Conservation (phyloP, 2,797 vertebrate genomes). For the Peromyscus eremicus region DNA sequence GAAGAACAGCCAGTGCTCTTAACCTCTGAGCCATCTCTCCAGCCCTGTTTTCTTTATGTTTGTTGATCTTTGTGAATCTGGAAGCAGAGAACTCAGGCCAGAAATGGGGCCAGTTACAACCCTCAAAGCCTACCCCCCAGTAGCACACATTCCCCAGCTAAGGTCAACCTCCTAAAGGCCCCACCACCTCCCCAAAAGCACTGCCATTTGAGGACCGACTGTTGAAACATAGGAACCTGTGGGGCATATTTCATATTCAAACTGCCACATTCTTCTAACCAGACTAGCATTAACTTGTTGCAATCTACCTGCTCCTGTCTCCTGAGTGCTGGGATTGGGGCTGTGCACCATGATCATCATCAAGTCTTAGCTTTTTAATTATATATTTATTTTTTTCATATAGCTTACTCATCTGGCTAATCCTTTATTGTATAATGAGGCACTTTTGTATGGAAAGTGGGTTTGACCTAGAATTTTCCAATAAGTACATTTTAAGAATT, state of each 20-base stretch:
- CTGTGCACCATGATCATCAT: neutral
- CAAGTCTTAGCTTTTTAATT: conserved; percentile 9
- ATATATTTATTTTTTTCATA: conserved; percentile 49
- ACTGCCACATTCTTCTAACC: neutral
- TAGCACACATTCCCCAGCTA: neutral
- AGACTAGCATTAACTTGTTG: neutral
- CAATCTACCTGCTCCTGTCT: neutral
- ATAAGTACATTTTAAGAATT: conserved; percentile 58
- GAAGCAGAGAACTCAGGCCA: neutral
- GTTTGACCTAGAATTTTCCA: conserved; percentile 45
- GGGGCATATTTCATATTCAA: neutral
- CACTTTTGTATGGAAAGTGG: conserved; percentile 35
- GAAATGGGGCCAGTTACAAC: neutral
- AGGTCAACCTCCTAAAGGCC: neutral
- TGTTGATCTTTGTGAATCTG: neutral
- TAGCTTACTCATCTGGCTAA: conserved; percentile 53
- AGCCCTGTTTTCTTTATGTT: neutral
- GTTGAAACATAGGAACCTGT: neutral
- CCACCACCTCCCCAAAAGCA: neutral
- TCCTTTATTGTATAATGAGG: conserved; percentile 21
- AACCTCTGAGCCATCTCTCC: no score
- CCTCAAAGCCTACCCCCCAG: neutral
- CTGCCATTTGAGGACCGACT: neutral
- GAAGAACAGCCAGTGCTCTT: no score
- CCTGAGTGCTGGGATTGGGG: neutral